Percentiles rank a stretch among this genome's conserved stretches.
These are phyloP conservation scores for Austrofundulus limnaeus DNA, from an alignment of 2,113 vertebrate genomes.

Conservation along the genomic window DNA sequence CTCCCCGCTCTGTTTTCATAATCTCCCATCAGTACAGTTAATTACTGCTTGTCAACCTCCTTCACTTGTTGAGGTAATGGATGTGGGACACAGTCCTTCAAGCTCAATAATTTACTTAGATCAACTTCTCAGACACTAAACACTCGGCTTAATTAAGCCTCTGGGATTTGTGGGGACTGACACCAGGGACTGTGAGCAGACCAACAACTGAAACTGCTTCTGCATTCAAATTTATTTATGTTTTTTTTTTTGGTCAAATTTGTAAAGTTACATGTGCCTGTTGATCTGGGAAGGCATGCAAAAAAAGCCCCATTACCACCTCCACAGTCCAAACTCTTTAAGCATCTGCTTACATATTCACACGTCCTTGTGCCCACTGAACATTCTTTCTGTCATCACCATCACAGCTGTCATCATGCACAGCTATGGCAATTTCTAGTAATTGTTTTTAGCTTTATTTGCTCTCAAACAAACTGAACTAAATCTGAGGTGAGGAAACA, in stretches of 20 bases:
- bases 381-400: neutral
- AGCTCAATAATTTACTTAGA: conserved; percentile 54
- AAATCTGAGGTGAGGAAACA: neutral
- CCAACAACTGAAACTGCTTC: conserved; percentile 20
- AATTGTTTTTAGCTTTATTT: neutral
- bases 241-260: conserved; percentile 11
- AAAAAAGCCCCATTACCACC: neutral
- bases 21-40: conserved; percentile 49
- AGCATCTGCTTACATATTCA: neutral
- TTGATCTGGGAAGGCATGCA: neutral
- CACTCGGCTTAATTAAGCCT: conserved; percentile 58
- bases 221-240: neutral
- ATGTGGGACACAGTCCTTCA: conserved; percentile 43
- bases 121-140: conserved; percentile 53
- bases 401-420: conserved; percentile 8
- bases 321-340: neutral
- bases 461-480: neutral
- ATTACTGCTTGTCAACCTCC: conserved; percentile 56
- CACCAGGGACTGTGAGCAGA: conserved; percentile 12
- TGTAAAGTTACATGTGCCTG: neutral
- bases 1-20: conserved; percentile 25
- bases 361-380: neutral
- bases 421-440: neutral
- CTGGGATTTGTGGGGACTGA: conserved; percentile 46
- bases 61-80: conserved; percentile 43